Percentiles rank a stretch among this genome's conserved stretches.
Evolutionary conservation across 1,140 invertebrate species (phyloP).

Genomic region (Procambarus virginalis): DNA sequence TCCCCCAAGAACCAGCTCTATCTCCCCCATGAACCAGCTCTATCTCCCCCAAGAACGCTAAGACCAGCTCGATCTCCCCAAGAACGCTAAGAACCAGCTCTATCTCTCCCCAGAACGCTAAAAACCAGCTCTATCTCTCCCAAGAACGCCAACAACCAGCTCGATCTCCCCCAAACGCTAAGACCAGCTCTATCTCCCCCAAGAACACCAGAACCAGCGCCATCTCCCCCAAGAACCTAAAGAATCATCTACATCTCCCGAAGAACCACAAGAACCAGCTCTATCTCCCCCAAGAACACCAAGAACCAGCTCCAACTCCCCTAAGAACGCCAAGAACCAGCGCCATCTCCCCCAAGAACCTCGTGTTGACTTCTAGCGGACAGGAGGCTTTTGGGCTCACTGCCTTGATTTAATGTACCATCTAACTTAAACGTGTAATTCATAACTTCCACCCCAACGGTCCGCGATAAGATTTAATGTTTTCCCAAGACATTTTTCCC

Average conservation of each 20-base stretch:
- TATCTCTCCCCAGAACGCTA: no score
- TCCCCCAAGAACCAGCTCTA: neutral
- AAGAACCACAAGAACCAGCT: neutral
- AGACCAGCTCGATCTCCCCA: no score
- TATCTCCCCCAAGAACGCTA: slow-evolving; percentile 18
- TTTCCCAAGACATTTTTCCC: neutral
- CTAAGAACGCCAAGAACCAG: no score
- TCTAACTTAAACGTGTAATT: slow-evolving; percentile 34
- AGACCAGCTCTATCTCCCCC: slow-evolving; percentile 18
- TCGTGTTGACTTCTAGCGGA: slow-evolving; percentile 37
- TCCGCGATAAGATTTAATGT: neutral
- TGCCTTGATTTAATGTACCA: slow-evolving; percentile 55
- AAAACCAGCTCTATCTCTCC: no score
- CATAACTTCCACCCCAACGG: slow-evolving; percentile 26
- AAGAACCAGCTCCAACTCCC: neutral
- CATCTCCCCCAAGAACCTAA: no score
- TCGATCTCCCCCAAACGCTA: no score
- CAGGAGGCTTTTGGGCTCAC: slow-evolving; percentile 31
- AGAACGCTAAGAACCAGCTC: neutral
- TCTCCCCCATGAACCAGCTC: neutral
- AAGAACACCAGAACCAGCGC: neutral
- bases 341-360: no score
- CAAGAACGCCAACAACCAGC: no score
- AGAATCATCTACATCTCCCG: no score
- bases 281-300: slow-evolving; percentile 31